Conservation (phyloP, 2,888 invertebrate genomes). For the Polyommatus iphigenia region DNA sequence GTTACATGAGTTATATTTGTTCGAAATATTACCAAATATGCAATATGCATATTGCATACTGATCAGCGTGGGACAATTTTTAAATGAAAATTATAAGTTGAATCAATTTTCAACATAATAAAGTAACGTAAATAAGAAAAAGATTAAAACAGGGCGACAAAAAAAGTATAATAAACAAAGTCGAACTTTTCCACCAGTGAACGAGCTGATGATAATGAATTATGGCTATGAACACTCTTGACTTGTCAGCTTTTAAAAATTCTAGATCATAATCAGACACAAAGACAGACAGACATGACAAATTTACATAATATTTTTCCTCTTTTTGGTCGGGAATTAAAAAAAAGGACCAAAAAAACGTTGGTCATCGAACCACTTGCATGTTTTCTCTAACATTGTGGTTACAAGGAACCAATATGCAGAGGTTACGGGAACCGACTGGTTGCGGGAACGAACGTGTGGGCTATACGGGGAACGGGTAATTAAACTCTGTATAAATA, state of each 20-base stretch:
- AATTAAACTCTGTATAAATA: constrained; percentile 27
- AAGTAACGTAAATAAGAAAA: too few species aligned
- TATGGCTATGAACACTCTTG: too few species aligned
- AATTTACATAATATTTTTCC: background rate
- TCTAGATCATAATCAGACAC: too few species aligned
- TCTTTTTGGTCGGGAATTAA: background rate
- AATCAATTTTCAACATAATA: too few species aligned
- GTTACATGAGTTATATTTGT: background rate
- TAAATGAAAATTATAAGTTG: too few species aligned
- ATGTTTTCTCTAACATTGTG: background rate
- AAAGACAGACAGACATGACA: too few species aligned
- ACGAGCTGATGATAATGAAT: too few species aligned
- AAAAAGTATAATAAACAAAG: too few species aligned
- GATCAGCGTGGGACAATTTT: background rate
- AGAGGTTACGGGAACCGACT: background rate
- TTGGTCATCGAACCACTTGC: background rate
- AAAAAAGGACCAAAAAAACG: background rate
- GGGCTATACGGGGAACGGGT: constrained; percentile 24
- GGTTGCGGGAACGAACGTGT: background rate
- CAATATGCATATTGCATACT: background rate
- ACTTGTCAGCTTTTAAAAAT: too few species aligned
- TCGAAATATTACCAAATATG: background rate
- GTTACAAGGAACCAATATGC: background rate
- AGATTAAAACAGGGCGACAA: too few species aligned
- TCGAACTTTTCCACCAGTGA: too few species aligned